phyloP scores from a whole-genome alignment of 92 coral and sea anemone species.

The Porites rus region DNA sequence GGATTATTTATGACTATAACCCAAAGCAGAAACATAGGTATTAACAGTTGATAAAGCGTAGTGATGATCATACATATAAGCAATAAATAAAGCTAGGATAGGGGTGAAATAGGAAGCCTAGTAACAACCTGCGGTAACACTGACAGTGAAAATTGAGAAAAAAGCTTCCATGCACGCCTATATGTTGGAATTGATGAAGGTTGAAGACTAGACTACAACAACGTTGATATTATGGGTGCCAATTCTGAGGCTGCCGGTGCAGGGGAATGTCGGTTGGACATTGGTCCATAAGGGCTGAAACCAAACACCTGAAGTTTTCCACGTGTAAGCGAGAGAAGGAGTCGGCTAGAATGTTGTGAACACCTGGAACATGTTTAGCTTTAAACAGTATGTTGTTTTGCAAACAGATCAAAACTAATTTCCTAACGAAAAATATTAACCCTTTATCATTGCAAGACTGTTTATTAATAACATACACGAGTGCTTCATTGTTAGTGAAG shows the following conservation, averaged over 20 bases:
- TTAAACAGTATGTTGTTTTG: background rate
- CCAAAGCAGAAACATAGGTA: background rate
- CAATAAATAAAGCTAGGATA: background rate
- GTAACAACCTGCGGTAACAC: background rate
- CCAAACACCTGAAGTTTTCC: background rate
- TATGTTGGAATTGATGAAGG: too few relatives aligned
- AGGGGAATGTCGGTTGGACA: background rate
- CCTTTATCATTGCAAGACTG: too few relatives aligned
- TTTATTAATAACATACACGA: too few relatives aligned
- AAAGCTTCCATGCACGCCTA: background rate
- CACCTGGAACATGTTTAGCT: background rate
- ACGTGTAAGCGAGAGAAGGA: background rate
- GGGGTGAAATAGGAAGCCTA: slow-evolving; percentile 8
- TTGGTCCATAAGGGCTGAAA: background rate
- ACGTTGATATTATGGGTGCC: slow-evolving; percentile 1
- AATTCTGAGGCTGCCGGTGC: background rate
- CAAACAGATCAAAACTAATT: background rate
- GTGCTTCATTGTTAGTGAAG: too few relatives aligned
- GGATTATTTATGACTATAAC: background rate
- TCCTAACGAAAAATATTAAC: background rate
- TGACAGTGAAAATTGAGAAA: background rate
- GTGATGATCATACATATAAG: background rate
- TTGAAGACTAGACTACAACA: background rate
- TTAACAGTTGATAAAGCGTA: background rate
- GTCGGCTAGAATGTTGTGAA: background rate